Conservation (phyloP, 2,113 vertebrate species). For the Platycercus adscitus region DNA sequence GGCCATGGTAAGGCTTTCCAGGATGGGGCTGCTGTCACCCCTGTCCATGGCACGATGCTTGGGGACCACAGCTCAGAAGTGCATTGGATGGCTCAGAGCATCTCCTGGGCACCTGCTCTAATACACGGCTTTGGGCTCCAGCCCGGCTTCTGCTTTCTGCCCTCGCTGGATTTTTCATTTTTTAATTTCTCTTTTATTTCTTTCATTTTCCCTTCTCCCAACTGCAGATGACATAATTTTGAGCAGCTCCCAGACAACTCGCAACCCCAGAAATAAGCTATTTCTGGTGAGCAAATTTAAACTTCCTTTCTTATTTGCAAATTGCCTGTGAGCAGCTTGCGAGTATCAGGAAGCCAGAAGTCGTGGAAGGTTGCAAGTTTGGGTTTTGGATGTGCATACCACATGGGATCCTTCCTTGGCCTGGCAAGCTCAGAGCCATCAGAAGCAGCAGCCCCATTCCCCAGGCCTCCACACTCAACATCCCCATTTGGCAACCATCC, state of each 20-base stretch:
- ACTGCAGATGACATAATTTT: constrained; percentile 25
- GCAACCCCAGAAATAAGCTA: constrained; percentile 44
- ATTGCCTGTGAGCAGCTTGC: constrained; percentile 7
- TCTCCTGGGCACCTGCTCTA: neutral
- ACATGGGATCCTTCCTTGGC: neutral
- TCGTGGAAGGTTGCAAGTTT: neutral
- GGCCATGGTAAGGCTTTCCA: neutral
- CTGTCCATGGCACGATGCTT: neutral
- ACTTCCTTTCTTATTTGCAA: constrained; percentile 44
- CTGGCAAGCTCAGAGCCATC: neutral
- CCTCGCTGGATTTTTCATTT: neutral
- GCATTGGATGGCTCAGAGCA: neutral
- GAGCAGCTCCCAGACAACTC: constrained; percentile 58
- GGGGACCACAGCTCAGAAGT: neutral
- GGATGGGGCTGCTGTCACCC: neutral
- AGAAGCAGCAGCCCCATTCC: neutral
- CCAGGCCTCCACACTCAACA: neutral
- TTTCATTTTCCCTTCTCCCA: neutral
- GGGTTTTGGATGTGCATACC: neutral
- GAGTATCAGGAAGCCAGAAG: neutral
- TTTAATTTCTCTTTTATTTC: neutral
- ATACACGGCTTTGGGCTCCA: neutral
- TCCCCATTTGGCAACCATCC: neutral
- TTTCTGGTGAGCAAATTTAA: constrained; percentile 33
- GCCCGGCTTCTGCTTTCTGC: neutral